Percentiles rank a stretch among this genome's conserved stretches.
These are phyloP conservation scores for Euplagia quadripunctaria DNA, from an alignment of 2,888 invertebrate species.

Conservation along the genomic window DNA sequence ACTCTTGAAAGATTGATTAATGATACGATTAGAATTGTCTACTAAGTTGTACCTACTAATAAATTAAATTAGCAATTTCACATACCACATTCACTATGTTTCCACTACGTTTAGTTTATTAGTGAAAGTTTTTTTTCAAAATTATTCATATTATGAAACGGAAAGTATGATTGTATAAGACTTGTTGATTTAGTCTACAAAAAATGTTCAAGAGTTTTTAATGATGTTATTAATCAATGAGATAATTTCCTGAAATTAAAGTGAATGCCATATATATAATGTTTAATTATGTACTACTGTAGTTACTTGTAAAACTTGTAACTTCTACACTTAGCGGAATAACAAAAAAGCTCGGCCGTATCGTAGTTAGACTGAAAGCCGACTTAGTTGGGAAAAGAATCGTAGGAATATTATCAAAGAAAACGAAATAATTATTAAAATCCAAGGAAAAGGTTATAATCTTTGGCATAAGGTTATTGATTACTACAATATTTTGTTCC, in stretches of 20 bases:
- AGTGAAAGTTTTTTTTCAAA: constrained; percentile 22
- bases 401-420: neutral
- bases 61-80: neutral
- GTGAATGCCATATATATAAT: no score
- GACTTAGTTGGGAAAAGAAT: no score
- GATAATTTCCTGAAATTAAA: neutral
- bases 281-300: no score
- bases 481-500: no score
- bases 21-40: neutral
- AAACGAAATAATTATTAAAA: neutral
- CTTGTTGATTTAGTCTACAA: neutral
- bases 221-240: neutral
- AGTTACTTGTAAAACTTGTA: constrained; percentile 1
- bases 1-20: no score
- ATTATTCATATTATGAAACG: constrained; percentile 19
- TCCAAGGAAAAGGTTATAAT: no score
- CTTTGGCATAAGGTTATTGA: no score
- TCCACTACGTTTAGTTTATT: neutral
- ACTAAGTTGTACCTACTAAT: neutral
- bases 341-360: neutral
- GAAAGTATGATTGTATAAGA: constrained; percentile 20
- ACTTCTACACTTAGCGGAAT: neutral
- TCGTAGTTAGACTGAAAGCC: no score
- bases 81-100: constrained; percentile 1
- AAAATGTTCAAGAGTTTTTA: constrained; percentile 1